These are phyloP conservation scores for Siniperca chuatsi DNA, from an alignment of 2,113 vertebrate species.

Conservation along the genomic window DNA sequence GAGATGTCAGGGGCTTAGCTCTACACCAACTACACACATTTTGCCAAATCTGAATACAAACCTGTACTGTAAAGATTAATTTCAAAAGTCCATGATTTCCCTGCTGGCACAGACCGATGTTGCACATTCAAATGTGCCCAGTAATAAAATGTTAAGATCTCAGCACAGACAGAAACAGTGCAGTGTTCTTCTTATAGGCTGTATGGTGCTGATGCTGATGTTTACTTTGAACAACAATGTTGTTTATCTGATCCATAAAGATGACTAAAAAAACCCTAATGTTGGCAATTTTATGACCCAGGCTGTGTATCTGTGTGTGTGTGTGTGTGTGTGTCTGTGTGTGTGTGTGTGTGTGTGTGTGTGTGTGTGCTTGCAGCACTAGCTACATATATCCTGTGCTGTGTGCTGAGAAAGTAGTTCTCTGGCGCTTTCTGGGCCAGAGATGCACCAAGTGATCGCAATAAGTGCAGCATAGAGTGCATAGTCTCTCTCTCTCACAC, in stretches of 20 bases:
- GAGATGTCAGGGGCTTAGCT: not conserved
- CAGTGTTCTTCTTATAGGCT: conserved; percentile 17
- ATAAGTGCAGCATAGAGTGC: not conserved
- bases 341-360: conserved; percentile 10
- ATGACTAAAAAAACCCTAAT: conserved; percentile 29
- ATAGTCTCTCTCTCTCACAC: not conserved
- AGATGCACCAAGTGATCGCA: conserved; percentile 20
- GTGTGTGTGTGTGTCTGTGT: not conserved
- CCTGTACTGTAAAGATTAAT: not conserved
- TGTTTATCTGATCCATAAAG: conserved; percentile 42
- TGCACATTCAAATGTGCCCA: not conserved
- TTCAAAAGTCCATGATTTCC: not conserved
- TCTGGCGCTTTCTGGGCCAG: conserved; percentile 28
- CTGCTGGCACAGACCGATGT: not conserved
- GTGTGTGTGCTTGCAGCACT: not conserved
- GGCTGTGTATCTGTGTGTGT: not conserved
- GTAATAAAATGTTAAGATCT: conserved; percentile 15
- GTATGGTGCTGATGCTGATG: conserved; percentile 1
- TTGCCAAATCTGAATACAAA: not conserved
- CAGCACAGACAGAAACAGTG: conserved; percentile 1
- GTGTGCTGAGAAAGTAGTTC: conserved; percentile 28
- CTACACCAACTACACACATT: not conserved
- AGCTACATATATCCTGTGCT: conserved; percentile 17
- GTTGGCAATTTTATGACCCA: conserved; percentile 1
- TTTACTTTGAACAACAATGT: conserved; percentile 11